Percentiles rank a stretch among this genome's conserved stretches.
phyloP scores from a whole-genome alignment of 1,140 invertebrate species.

The Sitodiplosis mosellana region DNA sequence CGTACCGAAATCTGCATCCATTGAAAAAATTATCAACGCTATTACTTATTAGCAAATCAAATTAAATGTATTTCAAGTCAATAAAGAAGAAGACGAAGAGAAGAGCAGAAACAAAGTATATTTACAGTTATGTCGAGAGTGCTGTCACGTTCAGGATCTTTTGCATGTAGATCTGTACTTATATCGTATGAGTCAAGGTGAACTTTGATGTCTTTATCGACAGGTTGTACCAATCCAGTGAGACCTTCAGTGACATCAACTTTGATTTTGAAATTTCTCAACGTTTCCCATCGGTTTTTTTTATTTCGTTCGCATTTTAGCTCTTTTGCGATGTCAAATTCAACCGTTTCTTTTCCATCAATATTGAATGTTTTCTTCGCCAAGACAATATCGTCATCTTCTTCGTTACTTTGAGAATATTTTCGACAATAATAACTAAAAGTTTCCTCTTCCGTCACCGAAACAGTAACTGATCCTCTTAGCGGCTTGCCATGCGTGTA shows the following conservation, averaged over 20 bases:
- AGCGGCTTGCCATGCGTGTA: constrained; percentile 53
- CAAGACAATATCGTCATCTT: constrained; percentile 27
- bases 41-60: neutral
- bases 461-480: constrained; percentile 49
- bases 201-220: neutral
- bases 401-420: constrained; percentile 20
- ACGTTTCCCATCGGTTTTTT: too few relatives aligned
- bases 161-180: neutral
- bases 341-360: constrained; percentile 47
- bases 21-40: neutral
- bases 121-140: neutral
- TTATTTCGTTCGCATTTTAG: constrained; percentile 27
- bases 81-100: too few relatives aligned
- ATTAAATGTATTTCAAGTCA: neutral
- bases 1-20: neutral
- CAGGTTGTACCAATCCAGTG: constrained; percentile 29
- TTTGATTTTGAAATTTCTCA: constrained; percentile 40
- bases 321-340: constrained; percentile 49
- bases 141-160: too few relatives aligned
- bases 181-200: neutral
- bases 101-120: too few relatives aligned
- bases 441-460: constrained; percentile 30
- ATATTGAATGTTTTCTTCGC: constrained; percentile 44
- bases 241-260: constrained; percentile 54
- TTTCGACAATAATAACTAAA: constrained; percentile 6